Evolutionary conservation across 1,140 invertebrate species (phyloP).

Genomic region (Halyomorpha halys): DNA sequence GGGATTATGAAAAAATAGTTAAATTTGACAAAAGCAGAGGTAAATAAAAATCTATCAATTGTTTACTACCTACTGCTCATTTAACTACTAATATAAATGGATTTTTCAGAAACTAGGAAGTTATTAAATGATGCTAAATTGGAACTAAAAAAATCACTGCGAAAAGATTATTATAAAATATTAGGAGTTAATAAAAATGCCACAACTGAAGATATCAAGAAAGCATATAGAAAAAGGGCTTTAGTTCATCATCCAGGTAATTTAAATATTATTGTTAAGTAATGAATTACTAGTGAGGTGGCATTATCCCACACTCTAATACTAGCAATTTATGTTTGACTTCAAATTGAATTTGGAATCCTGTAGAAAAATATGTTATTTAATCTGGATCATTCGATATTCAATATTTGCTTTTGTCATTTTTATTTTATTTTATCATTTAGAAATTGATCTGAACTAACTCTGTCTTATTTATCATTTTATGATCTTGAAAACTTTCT

Average conservation of each 20-base stretch:
- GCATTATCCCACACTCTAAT: no score
- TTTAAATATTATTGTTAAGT: not conserved
- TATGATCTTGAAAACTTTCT: no score
- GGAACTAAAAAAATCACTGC: conserved; percentile 79
- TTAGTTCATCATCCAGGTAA: conserved; percentile 71
- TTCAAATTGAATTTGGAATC: no score
- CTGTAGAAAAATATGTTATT: no score
- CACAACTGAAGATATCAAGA: conserved; percentile 89
- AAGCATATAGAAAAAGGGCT: conserved; percentile 86
- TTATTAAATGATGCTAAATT: conserved; percentile 76
- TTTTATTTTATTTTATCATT: no score
- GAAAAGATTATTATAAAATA: conserved; percentile 97
- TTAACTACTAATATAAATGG: conserved; percentile 1
- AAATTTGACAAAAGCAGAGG: conserved; percentile 73
- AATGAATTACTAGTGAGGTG: no score
- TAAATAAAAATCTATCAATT: conserved; percentile 32
- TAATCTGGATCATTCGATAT: no score
- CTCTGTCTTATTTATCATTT: no score
- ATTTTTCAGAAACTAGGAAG: conserved; percentile 52
- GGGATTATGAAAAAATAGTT: conserved; percentile 78
- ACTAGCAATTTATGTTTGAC: no score
- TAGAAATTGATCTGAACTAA: no score
- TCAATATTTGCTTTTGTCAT: no score
- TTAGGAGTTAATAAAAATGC: conserved; percentile 77
- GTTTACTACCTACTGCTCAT: not conserved